Evolutionary conservation across 2,888 invertebrate genomes (phyloP), one percentile per base, ranked within the genome.

Genomic region (Sceliomorpha sp.): DNA sequence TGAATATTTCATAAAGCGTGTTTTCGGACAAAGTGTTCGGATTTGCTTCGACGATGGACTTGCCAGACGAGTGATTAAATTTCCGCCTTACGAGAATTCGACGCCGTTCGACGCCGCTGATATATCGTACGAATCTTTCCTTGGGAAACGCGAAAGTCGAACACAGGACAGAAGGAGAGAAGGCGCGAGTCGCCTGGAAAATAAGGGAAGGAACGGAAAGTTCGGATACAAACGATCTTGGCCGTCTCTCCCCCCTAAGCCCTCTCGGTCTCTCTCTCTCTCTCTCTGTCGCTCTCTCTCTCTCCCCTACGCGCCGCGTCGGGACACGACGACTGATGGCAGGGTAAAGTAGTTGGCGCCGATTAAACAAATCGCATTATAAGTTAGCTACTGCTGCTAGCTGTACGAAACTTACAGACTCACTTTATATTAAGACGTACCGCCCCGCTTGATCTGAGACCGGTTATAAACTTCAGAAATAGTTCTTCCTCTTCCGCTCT

Each of bases 301-400:
- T n/a, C n/a, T n/a, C n/a, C 64, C 55, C 56, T 60, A 34, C 51
- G 26, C 55, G 20, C 51, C 37, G 51, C 32, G 13, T 53, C 55
- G 34, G 48, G n/a, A n/a, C 39, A 63, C 68, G 60, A 63, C 68
- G 78, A 70, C 73, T 79, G 69, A 63, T 69, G 77, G 75, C 75
- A 76, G 78, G 80, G 77, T 79, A 81, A 85, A 84, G 84, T 86
- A 85, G 82, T 84, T 85, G 86, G 86, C 86, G 84, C 84, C 86
- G 86, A 88, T 87, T 86, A 86, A 87, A 85, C 85, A 88, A 88
- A 87, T 88, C 86, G 83, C 83, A 86, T 87, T 87, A 87, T 87
- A 86, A 87, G 85, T 87, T 87, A 82, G 82, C 81, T 74, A 68
- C 80, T 77, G 70, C 80, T 79, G 80, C 78, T 82, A 80, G 79